These are phyloP conservation scores for Pteronura brasiliensis DNA, from an alignment of 2,113 vertebrate species.

Conservation along the genomic window DNA sequence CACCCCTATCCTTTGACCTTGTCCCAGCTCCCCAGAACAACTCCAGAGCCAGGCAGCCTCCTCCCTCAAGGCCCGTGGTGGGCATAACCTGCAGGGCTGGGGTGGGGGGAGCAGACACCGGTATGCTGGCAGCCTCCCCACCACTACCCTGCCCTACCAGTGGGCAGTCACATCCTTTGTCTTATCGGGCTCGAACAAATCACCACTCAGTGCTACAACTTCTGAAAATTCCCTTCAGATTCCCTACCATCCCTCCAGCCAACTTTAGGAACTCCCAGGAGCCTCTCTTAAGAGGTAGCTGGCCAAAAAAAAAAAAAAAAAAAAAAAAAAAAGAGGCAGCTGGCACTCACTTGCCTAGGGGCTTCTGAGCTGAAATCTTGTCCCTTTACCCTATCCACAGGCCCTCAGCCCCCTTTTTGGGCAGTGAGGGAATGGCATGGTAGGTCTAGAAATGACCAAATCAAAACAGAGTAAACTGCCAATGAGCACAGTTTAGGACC, in stretches of 20 bases:
- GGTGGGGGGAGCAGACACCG: not conserved
- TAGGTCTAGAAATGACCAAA: not conserved
- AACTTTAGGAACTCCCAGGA: not conserved
- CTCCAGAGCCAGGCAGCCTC: not conserved
- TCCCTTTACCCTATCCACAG: not conserved
- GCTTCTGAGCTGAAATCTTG: not conserved
- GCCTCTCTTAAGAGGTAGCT: not conserved
- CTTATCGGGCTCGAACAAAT: not conserved
- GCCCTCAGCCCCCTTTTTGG: not conserved
- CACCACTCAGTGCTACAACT: not conserved
- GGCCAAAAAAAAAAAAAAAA: not conserved
- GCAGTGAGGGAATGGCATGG: not conserved
- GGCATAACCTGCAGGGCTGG: not conserved
- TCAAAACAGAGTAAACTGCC: not conserved
- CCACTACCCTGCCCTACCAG: rapidly evolving
- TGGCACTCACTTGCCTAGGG: no score
- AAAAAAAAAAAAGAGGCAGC: not conserved
- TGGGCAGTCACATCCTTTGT: not conserved
- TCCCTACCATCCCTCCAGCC: not conserved
- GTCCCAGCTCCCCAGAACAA: not conserved
- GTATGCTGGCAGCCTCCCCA: not conserved
- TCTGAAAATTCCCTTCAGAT: slow-evolving; percentile 19
- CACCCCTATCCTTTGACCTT: not conserved
- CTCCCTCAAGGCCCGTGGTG: not conserved
- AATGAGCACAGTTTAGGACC: not conserved